Evolutionary conservation across 2,113 vertebrate species (phyloP).

Genomic region (Megaptera novaeangliae): DNA sequence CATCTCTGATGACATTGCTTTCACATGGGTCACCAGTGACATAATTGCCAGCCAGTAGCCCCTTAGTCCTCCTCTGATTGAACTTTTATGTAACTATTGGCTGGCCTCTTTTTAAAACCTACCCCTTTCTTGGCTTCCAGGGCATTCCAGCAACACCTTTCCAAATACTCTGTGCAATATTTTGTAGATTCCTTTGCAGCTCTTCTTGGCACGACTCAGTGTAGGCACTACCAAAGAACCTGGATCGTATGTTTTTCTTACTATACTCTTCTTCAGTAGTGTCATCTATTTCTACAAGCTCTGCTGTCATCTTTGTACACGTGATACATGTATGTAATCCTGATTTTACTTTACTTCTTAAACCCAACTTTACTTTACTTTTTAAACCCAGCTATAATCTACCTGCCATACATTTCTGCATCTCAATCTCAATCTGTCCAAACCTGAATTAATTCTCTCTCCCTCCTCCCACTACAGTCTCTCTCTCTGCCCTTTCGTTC

Average conservation of each 20-base stretch:
- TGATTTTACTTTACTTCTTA: background rate
- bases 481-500: background rate
- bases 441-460: background rate
- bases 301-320: background rate
- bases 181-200: background rate
- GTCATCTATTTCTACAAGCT: background rate
- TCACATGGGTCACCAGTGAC: background rate
- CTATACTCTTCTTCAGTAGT: background rate
- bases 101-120: background rate
- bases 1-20: background rate
- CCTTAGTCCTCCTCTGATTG: background rate
- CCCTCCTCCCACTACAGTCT: background rate
- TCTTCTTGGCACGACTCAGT: background rate
- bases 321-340: background rate
- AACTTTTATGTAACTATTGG: background rate
- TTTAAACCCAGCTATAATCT: background rate
- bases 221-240: background rate
- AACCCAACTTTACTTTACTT: background rate
- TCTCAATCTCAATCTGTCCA: background rate
- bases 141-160: background rate
- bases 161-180: background rate
- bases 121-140: background rate
- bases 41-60: background rate
- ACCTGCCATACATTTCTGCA: background rate
- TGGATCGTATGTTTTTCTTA: background rate